Percentiles rank a stretch among this genome's conserved stretches.
Evolutionary conservation across 1,140 invertebrate genomes (phyloP).

Genomic region (Linepithema humile): DNA sequence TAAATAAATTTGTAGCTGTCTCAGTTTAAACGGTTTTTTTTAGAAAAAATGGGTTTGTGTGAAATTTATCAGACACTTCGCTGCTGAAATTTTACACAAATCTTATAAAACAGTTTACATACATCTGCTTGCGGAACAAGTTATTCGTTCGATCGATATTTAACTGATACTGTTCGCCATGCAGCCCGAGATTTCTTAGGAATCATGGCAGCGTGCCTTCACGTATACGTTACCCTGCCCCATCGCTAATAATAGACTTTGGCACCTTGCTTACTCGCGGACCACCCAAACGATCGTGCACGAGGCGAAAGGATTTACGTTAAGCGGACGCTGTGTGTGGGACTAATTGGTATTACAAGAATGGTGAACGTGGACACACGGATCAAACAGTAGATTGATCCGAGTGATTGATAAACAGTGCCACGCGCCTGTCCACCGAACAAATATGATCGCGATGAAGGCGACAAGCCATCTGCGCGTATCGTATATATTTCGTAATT

Average conservation of each 20-base stretch:
- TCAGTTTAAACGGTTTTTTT: background rate
- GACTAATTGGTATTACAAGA: conserved; percentile 71
- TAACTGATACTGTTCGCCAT: conserved; percentile 36
- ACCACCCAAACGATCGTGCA: conserved; percentile 72
- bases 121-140: conserved; percentile 35
- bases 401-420: conserved; percentile 77
- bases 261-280: conserved; percentile 68
- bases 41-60: background rate
- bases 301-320: conserved; percentile 38
- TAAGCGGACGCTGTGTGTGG: background rate
- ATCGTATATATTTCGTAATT: background rate
- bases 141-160: conserved; percentile 62
- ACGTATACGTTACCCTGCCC: conserved; percentile 58
- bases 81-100: background rate
- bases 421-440: conserved; percentile 71
- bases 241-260: conserved; percentile 76
- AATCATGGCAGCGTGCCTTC: conserved; percentile 52
- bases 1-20: background rate
- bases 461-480: conserved; percentile 61
- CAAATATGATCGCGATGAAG: conserved; percentile 66
- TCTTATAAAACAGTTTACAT: background rate
- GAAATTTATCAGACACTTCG: background rate
- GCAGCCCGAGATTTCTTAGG: conserved; percentile 38
- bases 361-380: conserved; percentile 43
- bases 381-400: conserved; percentile 62